phyloP scores from a whole-genome alignment of 1,140 invertebrate species.

The Lasioglossum baleicum region DNA sequence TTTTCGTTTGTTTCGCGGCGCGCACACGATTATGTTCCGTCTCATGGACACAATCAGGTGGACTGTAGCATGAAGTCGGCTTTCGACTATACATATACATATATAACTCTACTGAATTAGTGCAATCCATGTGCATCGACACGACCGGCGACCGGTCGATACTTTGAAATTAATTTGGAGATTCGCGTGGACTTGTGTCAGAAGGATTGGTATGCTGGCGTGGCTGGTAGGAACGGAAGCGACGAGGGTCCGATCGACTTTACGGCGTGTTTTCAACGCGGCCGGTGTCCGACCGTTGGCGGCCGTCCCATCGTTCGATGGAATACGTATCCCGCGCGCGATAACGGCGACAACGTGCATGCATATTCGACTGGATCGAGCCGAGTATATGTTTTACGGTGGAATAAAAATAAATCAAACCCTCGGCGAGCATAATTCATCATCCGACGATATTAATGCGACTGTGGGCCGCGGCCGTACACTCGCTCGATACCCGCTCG shows the following conservation, averaged over 20 bases:
- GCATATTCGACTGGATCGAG: not conserved
- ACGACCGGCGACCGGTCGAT: too few species aligned
- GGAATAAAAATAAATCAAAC: conserved; percentile 59
- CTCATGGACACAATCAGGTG: too few species aligned
- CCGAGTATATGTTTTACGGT: conserved; percentile 39
- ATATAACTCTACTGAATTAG: too few species aligned
- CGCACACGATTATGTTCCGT: too few species aligned
- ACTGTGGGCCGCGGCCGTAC: conserved; percentile 46
- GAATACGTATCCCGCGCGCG: conserved; percentile 19
- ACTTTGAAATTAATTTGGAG: too few species aligned
- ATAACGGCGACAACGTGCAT: conserved; percentile 43
- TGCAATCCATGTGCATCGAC: too few species aligned
- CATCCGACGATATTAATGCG: conserved; percentile 70
- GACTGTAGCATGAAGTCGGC: too few species aligned
- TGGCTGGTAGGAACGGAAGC: not conserved
- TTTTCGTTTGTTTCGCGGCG: too few species aligned
- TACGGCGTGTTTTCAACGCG: conserved; percentile 17
- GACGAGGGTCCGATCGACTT: conserved; percentile 16
- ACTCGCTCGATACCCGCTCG: not conserved
- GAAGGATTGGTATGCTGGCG: not conserved
- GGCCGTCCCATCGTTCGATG: conserved; percentile 38
- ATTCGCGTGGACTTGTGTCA: too few species aligned
- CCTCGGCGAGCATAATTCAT: conserved; percentile 62
- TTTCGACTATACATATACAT: too few species aligned
- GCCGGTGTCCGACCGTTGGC: conserved; percentile 1